Evolutionary conservation across 2,113 vertebrate genomes (phyloP).

Genomic region (Brachirus orientalis): DNA sequence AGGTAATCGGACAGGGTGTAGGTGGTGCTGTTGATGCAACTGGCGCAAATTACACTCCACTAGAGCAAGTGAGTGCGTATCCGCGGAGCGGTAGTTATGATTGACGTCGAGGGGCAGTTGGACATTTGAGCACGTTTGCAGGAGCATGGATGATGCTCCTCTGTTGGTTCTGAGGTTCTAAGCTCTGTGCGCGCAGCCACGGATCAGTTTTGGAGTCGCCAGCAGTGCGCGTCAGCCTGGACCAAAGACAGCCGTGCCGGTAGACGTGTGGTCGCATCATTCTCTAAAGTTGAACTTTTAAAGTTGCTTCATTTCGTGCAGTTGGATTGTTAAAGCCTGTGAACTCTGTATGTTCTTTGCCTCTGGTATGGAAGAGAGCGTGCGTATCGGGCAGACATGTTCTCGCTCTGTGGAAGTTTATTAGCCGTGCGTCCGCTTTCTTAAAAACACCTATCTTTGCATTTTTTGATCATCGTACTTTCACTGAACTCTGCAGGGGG

Average conservation of each 20-base stretch:
- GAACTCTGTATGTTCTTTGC: not conserved
- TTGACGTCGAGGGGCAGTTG: slow-evolving; percentile 38
- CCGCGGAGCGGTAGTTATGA: slow-evolving; percentile 43
- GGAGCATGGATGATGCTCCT: slow-evolving; percentile 14
- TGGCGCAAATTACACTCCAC: slow-evolving; percentile 11
- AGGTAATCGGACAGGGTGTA: slow-evolving; percentile 26
- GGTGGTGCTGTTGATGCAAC: slow-evolving; percentile 67
- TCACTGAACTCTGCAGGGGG: slow-evolving; percentile 35
- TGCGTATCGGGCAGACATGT: slow-evolving; percentile 40
- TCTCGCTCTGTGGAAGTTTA: slow-evolving; percentile 53
- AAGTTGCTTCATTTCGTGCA: not conserved
- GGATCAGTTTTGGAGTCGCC: slow-evolving; percentile 44
- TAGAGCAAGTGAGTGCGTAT: slow-evolving; percentile 14
- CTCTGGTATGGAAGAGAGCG: slow-evolving; percentile 14
- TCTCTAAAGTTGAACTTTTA: not conserved
- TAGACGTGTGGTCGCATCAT: slow-evolving; percentile 5
- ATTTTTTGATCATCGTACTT: not conserved
- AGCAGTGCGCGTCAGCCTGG: slow-evolving; percentile 34
- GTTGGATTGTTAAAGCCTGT: not conserved
- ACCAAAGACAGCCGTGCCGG: slow-evolving; percentile 19
- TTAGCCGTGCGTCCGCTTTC: slow-evolving; percentile 23
- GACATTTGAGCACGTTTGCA: slow-evolving; percentile 16
- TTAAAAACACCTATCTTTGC: slow-evolving; percentile 43
- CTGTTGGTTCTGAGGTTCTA: slow-evolving; percentile 28
- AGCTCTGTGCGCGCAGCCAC: slow-evolving; percentile 14